Base-by-base conservation (phyloP, 2,888 invertebrate genomes). In the Bellardia bayeri region DNA sequence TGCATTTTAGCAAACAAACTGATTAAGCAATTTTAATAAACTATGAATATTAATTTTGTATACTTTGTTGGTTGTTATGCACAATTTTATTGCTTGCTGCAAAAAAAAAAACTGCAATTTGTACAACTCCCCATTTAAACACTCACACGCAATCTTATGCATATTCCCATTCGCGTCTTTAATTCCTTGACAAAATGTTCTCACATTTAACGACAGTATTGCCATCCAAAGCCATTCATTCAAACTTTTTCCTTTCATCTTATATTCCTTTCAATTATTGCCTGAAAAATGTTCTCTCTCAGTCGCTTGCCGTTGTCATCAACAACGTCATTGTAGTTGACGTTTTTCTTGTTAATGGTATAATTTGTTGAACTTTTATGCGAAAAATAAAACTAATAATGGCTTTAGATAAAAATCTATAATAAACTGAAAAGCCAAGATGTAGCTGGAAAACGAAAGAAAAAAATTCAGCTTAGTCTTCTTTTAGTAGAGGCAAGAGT, bases 291-390 rank as follows among this genome's bases (percentile, higher is more conserved):
- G 11, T 61, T 74, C 7, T 63, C 51, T 51, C 3, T 51, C 0
- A 14, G 3, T 74, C 9, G 45, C 45, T 45, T 71, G 76, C 9
- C 63, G 75, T 42, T 30, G n/a, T 63, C 69, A 58, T 72, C 58
- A 49, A 16, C 61, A 54, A 61, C 61, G 16, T 74, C 72, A 74
- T 49, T 84, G 66, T 13, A 54, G 74, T 37, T 69, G 74, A 63
- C 74, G 61, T 75, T 63, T 61, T 74, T 13, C 74, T 74, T 74
- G 80, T 80, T 80, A 80, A 85, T 68, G 74, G 45, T 23, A 45
- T 68, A 85, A 85, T 85, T 79, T 84, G 74, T 79, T 74, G 61
- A 74, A 84, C 74, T 85, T 85, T 80, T 80, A 85, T 80, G 74
- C 58, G 42, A 61, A 69, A 75, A 61, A 63, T 79, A 63, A 82